Evolutionary conservation across 2,888 invertebrate species (phyloP).

Genomic region (Chymomyza caudatula): DNA sequence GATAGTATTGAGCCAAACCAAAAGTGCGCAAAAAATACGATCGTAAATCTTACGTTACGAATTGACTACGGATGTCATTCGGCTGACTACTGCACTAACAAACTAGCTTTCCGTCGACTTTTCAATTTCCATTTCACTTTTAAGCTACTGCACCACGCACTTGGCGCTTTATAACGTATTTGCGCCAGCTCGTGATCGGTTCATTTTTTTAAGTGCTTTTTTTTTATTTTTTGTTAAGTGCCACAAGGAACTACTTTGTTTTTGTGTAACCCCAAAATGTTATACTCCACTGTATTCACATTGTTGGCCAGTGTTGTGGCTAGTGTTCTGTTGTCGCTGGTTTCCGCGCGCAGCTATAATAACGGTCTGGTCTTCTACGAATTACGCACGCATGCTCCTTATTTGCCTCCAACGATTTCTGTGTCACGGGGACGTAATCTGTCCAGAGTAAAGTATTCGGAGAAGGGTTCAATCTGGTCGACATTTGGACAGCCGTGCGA

Average conservation of each 20-base stretch:
- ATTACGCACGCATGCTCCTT: slow-evolving; percentile 54
- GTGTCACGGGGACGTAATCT: slow-evolving; percentile 70
- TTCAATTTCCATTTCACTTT: slow-evolving; percentile 75
- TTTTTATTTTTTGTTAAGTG: slow-evolving; percentile 2
- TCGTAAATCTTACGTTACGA: not conserved
- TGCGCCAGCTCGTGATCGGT: slow-evolving; percentile 74
- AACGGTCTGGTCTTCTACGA: slow-evolving; percentile 75
- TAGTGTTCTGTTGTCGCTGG: slow-evolving; percentile 12
- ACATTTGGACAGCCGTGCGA: slow-evolving; percentile 76
- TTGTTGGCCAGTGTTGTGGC: slow-evolving; percentile 2
- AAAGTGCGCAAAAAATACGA: not conserved
- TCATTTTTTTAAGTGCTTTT: slow-evolving; percentile 9
- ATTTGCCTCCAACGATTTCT: slow-evolving; percentile 74
- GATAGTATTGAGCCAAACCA: not conserved
- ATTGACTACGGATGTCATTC: not conserved
- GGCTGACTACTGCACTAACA: not conserved
- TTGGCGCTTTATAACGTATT: slow-evolving; percentile 74
- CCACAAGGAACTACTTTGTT: not conserved
- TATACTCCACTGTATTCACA: not conserved
- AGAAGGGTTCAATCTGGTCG: slow-evolving; percentile 74
- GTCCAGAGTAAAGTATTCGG: slow-evolving; percentile 65
- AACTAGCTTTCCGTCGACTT: slow-evolving; percentile 5
- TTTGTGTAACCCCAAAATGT: slow-evolving; percentile 4
- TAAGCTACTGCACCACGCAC: slow-evolving; percentile 72
- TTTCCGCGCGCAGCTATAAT: slow-evolving; percentile 65